Conservation (phyloP, 2,113 vertebrate genomes). For the Ochotona princeps region DNA sequence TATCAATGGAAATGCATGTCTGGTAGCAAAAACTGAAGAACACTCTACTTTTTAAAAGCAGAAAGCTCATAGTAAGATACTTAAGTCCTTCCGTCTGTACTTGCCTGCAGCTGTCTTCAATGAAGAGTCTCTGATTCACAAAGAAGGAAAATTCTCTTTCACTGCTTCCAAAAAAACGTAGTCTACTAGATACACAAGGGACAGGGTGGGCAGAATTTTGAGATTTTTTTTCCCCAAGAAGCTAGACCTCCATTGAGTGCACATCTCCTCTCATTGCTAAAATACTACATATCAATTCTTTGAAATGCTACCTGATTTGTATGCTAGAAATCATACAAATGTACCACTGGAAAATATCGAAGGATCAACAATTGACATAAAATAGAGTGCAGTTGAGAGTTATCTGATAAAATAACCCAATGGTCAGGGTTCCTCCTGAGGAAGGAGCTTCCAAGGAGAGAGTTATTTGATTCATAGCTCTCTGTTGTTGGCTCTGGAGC, state of each 20-base stretch:
- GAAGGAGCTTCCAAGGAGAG: background rate
- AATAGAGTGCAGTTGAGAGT: background rate
- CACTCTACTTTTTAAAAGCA: background rate
- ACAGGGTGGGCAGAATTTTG: too few relatives aligned
- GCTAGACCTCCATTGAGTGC: background rate
- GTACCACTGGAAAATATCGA: background rate
- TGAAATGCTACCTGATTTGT: too few relatives aligned
- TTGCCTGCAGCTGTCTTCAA: background rate
- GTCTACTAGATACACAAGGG: too few relatives aligned
- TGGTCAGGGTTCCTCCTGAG: background rate
- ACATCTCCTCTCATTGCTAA: background rate
- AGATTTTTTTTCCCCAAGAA: background rate
- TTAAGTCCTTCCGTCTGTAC: background rate
- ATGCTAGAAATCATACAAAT: too few relatives aligned
- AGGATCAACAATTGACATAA: background rate
- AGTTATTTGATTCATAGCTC: background rate
- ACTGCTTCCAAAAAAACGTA: background rate
- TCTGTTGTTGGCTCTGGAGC: background rate
- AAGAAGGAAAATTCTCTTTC: background rate
- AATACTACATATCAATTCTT: background rate
- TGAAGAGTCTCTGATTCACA: background rate
- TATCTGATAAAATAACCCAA: background rate
- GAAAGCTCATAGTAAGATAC: background rate
- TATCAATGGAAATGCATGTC: background rate
- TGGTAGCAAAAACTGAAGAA: background rate